Conservation (phyloP, 2,113 vertebrate genomes). For the Erythrocercus mccallii region DNA sequence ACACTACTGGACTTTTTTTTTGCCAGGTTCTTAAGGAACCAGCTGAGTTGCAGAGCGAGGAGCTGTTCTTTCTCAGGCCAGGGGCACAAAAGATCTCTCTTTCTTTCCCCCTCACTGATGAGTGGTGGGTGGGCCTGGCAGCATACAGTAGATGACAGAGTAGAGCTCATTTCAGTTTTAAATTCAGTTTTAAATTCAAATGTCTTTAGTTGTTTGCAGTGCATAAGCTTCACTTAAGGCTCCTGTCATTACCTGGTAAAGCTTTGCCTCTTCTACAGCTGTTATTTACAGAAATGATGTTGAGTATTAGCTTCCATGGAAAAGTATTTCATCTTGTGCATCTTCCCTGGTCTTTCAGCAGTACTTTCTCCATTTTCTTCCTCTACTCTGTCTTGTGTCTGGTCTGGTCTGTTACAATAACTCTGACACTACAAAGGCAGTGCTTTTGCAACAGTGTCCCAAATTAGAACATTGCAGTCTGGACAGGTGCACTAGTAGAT, state of each 20-base stretch:
- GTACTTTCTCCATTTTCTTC: neutral
- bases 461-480: neutral
- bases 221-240: neutral
- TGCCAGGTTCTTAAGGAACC: neutral
- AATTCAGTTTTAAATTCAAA: neutral
- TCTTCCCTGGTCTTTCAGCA: neutral
- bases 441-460: neutral
- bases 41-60: neutral
- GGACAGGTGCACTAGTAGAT: neutral
- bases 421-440: neutral
- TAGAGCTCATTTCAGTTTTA: neutral
- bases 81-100: neutral
- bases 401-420: neutral
- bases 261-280: neutral
- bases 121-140: neutral
- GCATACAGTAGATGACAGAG: too few species aligned
- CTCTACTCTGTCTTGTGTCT: neutral
- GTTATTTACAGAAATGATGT: neutral
- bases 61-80: neutral
- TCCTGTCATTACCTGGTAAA: neutral
- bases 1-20: neutral
- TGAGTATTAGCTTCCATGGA: neutral
- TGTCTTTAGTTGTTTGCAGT: neutral
- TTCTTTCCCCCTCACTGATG: neutral
- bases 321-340: neutral